Evolutionary conservation across 1,140 invertebrate species (phyloP).

Genomic region (Drosophila mayri): DNA sequence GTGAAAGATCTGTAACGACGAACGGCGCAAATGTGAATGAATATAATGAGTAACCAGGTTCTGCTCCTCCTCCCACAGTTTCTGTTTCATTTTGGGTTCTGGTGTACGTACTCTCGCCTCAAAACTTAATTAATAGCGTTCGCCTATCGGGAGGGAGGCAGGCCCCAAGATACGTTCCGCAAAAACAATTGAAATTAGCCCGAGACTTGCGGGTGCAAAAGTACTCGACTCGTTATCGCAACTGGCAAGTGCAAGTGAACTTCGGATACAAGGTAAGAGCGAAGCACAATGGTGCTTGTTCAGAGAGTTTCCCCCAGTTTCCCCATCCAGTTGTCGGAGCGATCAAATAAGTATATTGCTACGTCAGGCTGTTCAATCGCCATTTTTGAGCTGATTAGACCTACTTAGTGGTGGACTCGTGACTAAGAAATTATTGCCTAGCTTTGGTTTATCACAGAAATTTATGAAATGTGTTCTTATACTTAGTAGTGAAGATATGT

Average conservation of each 20-base stretch:
- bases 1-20: conserved; percentile 92
- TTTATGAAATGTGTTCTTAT: conserved; percentile 16
- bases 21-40: conserved; percentile 26
- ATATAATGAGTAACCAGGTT: conserved; percentile 6
- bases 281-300: not conserved
- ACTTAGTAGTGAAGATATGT: not conserved
- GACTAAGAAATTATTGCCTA: conserved; percentile 27
- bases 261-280: conserved; percentile 4
- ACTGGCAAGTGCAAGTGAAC: conserved; percentile 34
- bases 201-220: conserved; percentile 11
- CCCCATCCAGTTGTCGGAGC: conserved; percentile 2
- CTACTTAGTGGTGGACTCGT: conserved; percentile 36
- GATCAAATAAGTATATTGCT: conserved; percentile 15
- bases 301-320: conserved; percentile 1
- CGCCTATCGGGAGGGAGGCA: conserved; percentile 13
- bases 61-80: conserved; percentile 8
- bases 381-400: conserved; percentile 20
- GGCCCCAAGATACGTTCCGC: conserved; percentile 25
- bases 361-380: conserved; percentile 20
- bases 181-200: conserved; percentile 39
- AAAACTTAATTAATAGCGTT: conserved; percentile 39
- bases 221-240: conserved; percentile 30
- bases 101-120: conserved; percentile 7
- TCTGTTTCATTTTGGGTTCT: conserved; percentile 17
- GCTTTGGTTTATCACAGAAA: conserved; percentile 17